These are phyloP conservation scores for Anagrus nilaparvatae DNA, from an alignment of 1,140 invertebrate genomes.

Conservation along the genomic window DNA sequence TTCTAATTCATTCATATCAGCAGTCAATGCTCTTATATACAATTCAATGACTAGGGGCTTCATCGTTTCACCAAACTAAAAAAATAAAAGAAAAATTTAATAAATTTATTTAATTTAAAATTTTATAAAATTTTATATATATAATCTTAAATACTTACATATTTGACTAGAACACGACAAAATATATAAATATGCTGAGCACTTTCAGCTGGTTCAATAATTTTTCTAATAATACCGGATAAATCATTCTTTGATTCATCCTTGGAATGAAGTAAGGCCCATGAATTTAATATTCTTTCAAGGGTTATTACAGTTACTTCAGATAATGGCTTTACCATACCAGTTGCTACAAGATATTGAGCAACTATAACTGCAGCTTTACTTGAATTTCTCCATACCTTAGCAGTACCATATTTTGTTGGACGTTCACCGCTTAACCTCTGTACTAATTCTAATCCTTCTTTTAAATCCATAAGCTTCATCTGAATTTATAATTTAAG, in stretches of 20 bases:
- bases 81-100: conserved; percentile 16
- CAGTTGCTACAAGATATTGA: conserved; percentile 43
- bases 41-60: conserved; percentile 59
- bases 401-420: conserved; percentile 38
- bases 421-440: conserved; percentile 39
- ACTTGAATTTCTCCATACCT: conserved; percentile 42
- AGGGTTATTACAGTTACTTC: conserved; percentile 43
- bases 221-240: conserved; percentile 43
- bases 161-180: conserved; percentile 44
- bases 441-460: conserved; percentile 39
- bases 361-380: conserved; percentile 42
- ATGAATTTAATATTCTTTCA: conserved; percentile 40
- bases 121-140: background rate
- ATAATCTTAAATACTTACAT: conserved; percentile 42
- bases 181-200: conserved; percentile 49
- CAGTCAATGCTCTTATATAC: conserved; percentile 60
- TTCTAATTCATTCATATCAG: conserved; percentile 67
- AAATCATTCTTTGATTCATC: conserved; percentile 34
- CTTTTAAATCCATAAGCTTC: conserved; percentile 42
- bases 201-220: conserved; percentile 45
- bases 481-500: conserved; percentile 28
- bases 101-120: background rate
- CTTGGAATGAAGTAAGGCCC: conserved; percentile 37
- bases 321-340: conserved; percentile 42
- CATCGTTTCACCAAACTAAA: conserved; percentile 50